These are phyloP conservation scores for Lithophane socia DNA, from an alignment of 2,888 invertebrate species.

Conservation along the genomic window DNA sequence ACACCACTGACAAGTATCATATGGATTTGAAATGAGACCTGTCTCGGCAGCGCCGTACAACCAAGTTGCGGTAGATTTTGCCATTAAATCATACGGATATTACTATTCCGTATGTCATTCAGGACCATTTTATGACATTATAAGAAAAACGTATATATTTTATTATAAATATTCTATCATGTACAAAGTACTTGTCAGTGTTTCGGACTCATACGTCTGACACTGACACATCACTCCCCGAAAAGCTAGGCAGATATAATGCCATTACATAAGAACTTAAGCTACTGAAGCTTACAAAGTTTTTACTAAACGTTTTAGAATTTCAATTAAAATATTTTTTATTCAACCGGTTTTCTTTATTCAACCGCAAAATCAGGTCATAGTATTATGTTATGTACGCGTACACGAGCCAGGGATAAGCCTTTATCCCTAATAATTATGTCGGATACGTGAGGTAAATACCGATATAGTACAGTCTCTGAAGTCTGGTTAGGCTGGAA, in stretches of 20 bases:
- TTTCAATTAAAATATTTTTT: constrained; percentile 30
- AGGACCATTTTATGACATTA: neutral
- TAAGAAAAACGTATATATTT: neutral
- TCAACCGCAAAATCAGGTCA: constrained; percentile 34
- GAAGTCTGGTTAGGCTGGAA: neutral
- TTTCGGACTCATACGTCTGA: neutral
- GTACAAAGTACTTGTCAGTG: neutral
- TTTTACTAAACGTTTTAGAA: constrained; percentile 5
- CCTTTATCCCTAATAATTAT: constrained; percentile 46
- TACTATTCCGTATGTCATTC: neutral
- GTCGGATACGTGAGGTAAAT: constrained; percentile 19
- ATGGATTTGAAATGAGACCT: neutral
- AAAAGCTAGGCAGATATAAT: neutral
- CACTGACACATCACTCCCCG: neutral
- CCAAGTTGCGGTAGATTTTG: too few relatives aligned
- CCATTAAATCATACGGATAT: neutral
- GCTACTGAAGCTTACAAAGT: neutral
- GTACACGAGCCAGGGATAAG: constrained; percentile 21
- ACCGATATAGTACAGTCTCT: neutral
- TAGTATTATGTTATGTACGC: constrained; percentile 32
- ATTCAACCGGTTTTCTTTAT: constrained; percentile 12
- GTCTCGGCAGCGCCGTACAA: neutral
- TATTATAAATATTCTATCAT: neutral
- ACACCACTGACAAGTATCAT: neutral
- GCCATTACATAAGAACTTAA: neutral